Evolutionary conservation across 2,113 vertebrate genomes (phyloP).

Genomic region (Azemiops feae): DNA sequence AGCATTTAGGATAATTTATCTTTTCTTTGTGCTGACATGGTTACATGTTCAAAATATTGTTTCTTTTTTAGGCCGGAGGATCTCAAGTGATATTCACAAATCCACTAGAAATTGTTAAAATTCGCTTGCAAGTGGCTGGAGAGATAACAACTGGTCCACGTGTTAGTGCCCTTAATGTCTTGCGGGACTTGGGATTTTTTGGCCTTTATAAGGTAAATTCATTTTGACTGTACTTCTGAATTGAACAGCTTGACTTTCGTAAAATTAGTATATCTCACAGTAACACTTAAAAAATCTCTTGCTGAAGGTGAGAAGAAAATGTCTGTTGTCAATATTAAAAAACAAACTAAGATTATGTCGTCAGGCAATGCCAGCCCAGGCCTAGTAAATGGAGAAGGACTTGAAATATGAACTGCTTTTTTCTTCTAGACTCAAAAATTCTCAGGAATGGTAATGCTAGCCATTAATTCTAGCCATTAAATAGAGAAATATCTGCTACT

Average conservation of each 20-base stretch:
- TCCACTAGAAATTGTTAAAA: constrained; percentile 93
- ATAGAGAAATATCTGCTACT: not conserved
- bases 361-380: not conserved
- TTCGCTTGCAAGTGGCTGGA: constrained; percentile 86
- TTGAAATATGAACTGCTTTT: not conserved
- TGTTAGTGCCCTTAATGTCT: constrained; percentile 88
- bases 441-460: not conserved
- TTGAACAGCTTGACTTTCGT: not conserved
- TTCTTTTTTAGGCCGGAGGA: constrained; percentile 83
- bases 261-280: not conserved
- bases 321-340: not conserved
- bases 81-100: constrained; percentile 99
- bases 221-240: not conserved
- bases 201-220: constrained; percentile 93
- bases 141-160: constrained; percentile 95
- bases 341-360: not conserved
- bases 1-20: not conserved
- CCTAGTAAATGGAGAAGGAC: not conserved
- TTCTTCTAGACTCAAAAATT: not conserved
- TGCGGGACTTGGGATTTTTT: constrained; percentile 92
- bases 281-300: not conserved
- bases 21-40: not conserved
- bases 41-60: constrained; percentile 19
- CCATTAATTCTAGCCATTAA: not conserved
- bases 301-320: not conserved